Evolutionary conservation across 2,888 invertebrate species (phyloP).

Genomic region (Eugnorisma glareosa): DNA sequence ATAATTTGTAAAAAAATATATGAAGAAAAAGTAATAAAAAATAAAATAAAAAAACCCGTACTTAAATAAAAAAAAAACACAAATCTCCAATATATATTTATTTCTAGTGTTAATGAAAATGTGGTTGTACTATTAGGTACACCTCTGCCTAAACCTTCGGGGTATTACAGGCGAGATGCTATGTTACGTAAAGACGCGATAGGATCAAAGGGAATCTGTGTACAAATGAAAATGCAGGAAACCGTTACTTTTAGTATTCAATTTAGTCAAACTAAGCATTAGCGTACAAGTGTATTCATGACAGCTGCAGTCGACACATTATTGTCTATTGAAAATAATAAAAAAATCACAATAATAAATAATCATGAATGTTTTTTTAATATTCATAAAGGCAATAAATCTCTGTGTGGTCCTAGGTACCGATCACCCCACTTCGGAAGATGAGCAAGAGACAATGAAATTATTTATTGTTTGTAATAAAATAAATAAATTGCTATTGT

Average conservation of each 20-base stretch:
- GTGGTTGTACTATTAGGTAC: no score
- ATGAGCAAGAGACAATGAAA: background rate
- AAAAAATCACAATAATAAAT: slow-evolving; percentile 17
- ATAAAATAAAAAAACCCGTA: no score
- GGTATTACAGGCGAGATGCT: no score
- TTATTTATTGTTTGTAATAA: background rate
- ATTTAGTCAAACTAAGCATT: background rate
- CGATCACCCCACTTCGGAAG: background rate
- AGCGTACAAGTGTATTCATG: background rate
- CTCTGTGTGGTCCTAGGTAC: slow-evolving; percentile 19
- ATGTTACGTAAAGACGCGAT: no score
- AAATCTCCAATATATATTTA: no score
- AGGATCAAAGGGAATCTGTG: background rate
- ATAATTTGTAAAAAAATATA: no score
- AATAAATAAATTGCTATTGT: background rate
- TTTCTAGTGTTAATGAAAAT: no score
- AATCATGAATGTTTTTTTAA: slow-evolving; percentile 22
- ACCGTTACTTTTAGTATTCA: background rate
- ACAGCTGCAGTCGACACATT: background rate
- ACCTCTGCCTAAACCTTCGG: no score
- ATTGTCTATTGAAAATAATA: slow-evolving; percentile 11
- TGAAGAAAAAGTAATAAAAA: no score
- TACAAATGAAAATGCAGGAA: background rate
- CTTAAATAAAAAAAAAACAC: no score
- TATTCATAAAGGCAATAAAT: slow-evolving; percentile 38